These are phyloP conservation scores for Drosophila robusta DNA, from an alignment of 2,888 invertebrate genomes.

Conservation along the genomic window DNA sequence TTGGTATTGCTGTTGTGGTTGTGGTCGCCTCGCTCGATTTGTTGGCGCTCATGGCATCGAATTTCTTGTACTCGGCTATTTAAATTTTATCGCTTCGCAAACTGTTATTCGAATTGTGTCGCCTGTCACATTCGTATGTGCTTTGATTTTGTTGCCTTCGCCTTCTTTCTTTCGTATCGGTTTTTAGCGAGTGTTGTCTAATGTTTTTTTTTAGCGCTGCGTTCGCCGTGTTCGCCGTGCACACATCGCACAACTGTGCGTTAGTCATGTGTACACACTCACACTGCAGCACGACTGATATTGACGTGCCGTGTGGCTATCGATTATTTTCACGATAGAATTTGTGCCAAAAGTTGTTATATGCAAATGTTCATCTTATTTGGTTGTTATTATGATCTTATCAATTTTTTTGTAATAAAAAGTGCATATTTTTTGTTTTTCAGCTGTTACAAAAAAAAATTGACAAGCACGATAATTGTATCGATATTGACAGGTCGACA, in stretches of 20 bases:
- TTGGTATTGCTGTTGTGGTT: conserved; percentile 10
- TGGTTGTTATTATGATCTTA: not conserved
- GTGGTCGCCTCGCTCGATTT: conserved; percentile 44
- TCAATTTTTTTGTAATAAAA: not conserved
- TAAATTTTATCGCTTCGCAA: conserved; percentile 12
- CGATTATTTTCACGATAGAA: conserved; percentile 3
- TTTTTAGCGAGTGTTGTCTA: conserved; percentile 39
- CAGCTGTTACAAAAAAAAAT: not conserved
- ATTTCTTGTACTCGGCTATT: conserved; percentile 8
- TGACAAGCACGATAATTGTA: not conserved
- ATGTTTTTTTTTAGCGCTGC: conserved; percentile 11
- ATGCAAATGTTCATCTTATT: not conserved
- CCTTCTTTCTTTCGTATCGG: conserved; percentile 35
- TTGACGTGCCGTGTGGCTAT: conserved; percentile 11
- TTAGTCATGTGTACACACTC: conserved; percentile 37
- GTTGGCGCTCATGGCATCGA: conserved; percentile 51
- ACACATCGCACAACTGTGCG: conserved; percentile 26
- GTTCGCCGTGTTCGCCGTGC: conserved; percentile 32
- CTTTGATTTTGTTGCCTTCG: conserved; percentile 35
- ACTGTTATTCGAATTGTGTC: conserved; percentile 13
- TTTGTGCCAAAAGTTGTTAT: not conserved
- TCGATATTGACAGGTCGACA: not conserved
- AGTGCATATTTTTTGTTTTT: not conserved
- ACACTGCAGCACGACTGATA: not conserved
- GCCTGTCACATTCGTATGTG: conserved; percentile 17